A percentile compares a stretch with the other conserved stretches of the same genome.
phyloP scores from a whole-genome alignment of 2,113 vertebrate species.

The Alectura lathami region DNA sequence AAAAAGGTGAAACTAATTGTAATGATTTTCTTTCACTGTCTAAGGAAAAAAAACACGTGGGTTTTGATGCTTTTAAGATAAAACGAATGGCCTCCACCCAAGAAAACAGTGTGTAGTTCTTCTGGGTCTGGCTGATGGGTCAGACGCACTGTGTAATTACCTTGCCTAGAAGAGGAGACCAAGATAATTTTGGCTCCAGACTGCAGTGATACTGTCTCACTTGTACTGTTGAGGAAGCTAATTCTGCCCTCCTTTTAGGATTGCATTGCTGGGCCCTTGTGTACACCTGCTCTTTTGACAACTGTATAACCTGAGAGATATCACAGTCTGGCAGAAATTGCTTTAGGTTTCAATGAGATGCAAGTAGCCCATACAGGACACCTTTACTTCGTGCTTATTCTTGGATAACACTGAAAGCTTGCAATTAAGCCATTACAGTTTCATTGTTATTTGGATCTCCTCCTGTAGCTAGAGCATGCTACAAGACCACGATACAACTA shows the following conservation, averaged over 20 bases:
- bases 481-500: background rate
- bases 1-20: background rate
- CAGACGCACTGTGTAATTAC: background rate
- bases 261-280: background rate
- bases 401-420: background rate
- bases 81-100: background rate
- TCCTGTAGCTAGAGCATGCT: background rate
- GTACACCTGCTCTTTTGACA: background rate
- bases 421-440: background rate
- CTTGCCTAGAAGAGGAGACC: background rate
- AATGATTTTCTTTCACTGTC: background rate
- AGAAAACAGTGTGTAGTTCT: background rate
- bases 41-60: background rate
- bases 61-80: background rate
- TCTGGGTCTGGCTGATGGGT: background rate
- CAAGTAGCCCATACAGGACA: background rate
- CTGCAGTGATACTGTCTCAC: accelerated
- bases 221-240: background rate
- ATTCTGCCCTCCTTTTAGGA: background rate
- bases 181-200: background rate
- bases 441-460: background rate
- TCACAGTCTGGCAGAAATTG: background rate
- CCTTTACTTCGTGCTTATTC: background rate
- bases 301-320: background rate
- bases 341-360: background rate